Conservation (phyloP, 2,888 invertebrate genomes). For the Cistogaster globosa region DNA sequence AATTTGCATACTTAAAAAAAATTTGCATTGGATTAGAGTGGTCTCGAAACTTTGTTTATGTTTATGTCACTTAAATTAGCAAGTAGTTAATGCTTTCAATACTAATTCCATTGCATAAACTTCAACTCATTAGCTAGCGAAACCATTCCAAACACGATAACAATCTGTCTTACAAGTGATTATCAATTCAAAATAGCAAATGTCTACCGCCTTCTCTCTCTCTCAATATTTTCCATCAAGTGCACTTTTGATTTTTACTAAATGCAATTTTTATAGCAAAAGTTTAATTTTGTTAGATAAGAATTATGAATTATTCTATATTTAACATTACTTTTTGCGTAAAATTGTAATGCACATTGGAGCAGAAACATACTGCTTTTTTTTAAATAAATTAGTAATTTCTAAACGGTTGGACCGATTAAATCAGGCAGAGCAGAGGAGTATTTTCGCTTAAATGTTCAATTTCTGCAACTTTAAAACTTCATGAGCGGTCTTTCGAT, state of each 20-base stretch:
- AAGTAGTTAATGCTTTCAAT: constrained; percentile 20
- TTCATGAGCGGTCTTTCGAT: too few species aligned
- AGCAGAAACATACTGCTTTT: too few species aligned
- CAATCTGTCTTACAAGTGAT: constrained; percentile 72
- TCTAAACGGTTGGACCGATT: too few species aligned
- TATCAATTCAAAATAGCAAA: constrained; percentile 39
- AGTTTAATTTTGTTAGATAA: constrained; percentile 37
- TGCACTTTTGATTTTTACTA: constrained; percentile 14
- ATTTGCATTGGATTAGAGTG: constrained; percentile 82
- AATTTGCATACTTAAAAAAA: constrained; percentile 81
- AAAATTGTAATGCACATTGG: neutral
- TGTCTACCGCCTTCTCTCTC: neutral
- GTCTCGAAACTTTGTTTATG: constrained; percentile 82
- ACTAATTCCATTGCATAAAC: constrained; percentile 65
- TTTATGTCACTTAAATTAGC: constrained; percentile 69
- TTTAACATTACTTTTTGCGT: neutral
- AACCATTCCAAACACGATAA: constrained; percentile 84
- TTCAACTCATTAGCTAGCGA: constrained; percentile 81
- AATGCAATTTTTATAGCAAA: constrained; percentile 30
- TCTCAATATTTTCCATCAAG: neutral
- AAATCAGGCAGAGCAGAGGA: too few species aligned
- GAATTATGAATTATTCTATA: constrained; percentile 32
- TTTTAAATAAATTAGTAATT: too few species aligned
- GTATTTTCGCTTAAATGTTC: too few species aligned
- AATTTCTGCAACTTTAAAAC: too few species aligned